phyloP scores from a whole-genome alignment of 2,888 invertebrate genomes.

The Catocala fraxini region DNA sequence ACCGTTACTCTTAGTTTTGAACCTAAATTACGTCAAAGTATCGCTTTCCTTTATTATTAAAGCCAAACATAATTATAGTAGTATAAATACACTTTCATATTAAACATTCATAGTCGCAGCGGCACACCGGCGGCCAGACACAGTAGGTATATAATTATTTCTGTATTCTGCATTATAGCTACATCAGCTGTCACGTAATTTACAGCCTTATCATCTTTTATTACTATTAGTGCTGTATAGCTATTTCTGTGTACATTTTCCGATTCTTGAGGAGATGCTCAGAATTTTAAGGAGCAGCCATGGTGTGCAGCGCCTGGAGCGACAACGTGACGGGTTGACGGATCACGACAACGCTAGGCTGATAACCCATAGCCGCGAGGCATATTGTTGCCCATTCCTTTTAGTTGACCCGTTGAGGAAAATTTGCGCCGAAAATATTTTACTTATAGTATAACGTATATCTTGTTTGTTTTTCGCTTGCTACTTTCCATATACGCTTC shows the following conservation, averaged over 20 bases:
- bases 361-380: slow-evolving; percentile 27
- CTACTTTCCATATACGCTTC: slow-evolving; percentile 11
- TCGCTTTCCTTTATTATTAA: no score
- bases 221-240: no score
- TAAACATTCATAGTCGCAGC: no score
- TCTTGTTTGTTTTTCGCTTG: neutral
- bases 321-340: slow-evolving; percentile 38
- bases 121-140: no score
- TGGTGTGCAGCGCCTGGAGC: slow-evolving; percentile 21
- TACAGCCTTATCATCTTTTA: no score
- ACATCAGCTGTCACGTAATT: no score
- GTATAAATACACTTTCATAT: no score
- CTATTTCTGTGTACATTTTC: neutral
- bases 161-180: no score
- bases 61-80: no score
- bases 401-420: slow-evolving; percentile 24
- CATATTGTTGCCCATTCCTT: slow-evolving; percentile 19
- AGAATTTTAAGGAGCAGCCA: neutral
- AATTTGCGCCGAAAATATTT: slow-evolving; percentile 14
- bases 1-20: no score
- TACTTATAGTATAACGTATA: neutral
- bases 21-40: no score
- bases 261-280: neutral
- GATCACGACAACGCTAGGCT: slow-evolving; percentile 29
- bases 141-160: no score